Percentiles rank a stretch among this genome's conserved stretches.
Conservation (phyloP, 2,113 vertebrate species). For the Rhabdomys dilectus region DNA sequence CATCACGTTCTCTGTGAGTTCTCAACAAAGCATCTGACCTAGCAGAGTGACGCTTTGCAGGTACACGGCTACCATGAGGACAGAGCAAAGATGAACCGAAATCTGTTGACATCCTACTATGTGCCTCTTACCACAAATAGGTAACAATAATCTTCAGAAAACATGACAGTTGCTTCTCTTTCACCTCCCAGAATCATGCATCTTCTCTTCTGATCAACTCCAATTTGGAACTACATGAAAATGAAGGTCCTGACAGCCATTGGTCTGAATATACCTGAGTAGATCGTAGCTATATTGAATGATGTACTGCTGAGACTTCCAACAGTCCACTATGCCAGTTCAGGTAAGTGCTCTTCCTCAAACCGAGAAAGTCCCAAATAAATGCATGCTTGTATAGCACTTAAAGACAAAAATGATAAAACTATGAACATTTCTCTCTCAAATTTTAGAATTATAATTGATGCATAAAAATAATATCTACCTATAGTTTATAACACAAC, state of each 20-base stretch:
- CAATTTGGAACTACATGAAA: background rate
- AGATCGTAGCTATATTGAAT: background rate
- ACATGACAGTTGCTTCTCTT: background rate
- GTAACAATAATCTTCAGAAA: background rate
- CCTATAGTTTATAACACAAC: background rate
- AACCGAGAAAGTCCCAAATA: background rate
- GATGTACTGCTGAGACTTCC: background rate
- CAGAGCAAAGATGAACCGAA: background rate
- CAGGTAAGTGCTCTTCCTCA: background rate
- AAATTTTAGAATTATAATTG: background rate
- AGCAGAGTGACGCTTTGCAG: background rate
- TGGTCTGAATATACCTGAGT: background rate
- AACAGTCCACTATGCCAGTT: background rate
- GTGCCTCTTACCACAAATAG: background rate
- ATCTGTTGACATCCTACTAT: too few relatives aligned
- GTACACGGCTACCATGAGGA: background rate
- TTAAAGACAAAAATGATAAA: background rate
- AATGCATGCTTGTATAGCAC: background rate
- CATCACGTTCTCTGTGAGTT: background rate
- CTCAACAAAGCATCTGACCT: background rate
- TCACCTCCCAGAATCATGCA: background rate
- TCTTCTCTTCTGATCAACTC: constrained; percentile 11
- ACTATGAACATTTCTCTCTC: background rate
- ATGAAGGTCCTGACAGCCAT: background rate
- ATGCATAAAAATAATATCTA: background rate